A percentile compares a stretch with the other conserved stretches of the same genome.
phyloP scores from a whole-genome alignment of 2,797 vertebrate genomes.

The Lutjanus campechanus region DNA sequence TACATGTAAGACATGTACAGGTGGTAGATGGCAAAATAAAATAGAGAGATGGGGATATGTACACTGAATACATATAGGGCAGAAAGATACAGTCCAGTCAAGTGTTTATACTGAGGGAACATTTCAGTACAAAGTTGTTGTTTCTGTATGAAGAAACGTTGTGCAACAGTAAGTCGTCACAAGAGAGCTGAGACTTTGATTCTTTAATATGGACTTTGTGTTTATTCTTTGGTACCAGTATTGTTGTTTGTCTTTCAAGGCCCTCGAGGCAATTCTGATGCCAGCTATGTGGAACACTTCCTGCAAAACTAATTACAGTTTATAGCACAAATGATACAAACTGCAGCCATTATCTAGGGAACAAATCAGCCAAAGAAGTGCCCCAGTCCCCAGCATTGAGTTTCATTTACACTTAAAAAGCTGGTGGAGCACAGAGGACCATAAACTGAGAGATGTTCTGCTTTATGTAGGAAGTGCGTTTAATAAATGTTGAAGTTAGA shows the following conservation, averaged over 20 bases:
- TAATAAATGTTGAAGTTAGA: neutral
- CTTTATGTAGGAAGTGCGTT: conserved; percentile 3
- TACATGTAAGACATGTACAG: conserved; percentile 69
- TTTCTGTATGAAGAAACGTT: neutral
- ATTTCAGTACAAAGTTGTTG: neutral
- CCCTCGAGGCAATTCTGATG: neutral
- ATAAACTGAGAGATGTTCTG: conserved; percentile 6
- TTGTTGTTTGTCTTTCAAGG: conserved; percentile 2
- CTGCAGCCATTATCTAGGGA: neutral
- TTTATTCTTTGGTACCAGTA: conserved; percentile 13
- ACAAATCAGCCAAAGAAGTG: conserved; percentile 4
- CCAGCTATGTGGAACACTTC: conserved; percentile 25
- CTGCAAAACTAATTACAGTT: conserved; percentile 36
- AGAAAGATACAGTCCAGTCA: neutral
- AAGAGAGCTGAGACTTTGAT: neutral
- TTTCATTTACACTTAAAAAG: conserved; percentile 40
- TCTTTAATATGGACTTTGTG: conserved; percentile 14
- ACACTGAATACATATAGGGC: neutral
- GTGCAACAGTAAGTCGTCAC: neutral
- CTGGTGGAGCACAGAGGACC: neutral
- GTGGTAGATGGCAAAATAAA: conserved; percentile 59
- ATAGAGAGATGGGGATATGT: conserved; percentile 28
- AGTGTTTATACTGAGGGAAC: neutral
- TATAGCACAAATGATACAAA: conserved; percentile 23
- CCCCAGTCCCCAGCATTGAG: neutral